Evolutionary conservation across 2,797 vertebrate species (phyloP).

Genomic region (Pangasius djambal): DNA sequence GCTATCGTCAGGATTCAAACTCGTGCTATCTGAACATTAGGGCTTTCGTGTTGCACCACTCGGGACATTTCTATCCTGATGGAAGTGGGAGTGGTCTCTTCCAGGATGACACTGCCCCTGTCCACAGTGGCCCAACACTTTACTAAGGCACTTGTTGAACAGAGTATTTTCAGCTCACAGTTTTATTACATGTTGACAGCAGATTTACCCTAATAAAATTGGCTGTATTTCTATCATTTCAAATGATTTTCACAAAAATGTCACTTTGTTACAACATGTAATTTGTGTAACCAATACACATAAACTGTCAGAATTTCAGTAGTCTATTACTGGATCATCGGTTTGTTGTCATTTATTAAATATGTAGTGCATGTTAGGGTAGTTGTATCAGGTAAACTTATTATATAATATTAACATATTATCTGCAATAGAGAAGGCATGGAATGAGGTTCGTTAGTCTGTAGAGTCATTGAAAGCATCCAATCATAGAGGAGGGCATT

Average conservation of each 20-base stretch:
- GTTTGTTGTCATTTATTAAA: neutral
- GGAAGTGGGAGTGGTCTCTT: neutral
- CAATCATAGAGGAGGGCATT: neutral
- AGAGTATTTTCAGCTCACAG: neutral
- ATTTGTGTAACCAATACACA: neutral
- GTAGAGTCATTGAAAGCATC: neutral
- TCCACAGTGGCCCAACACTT: neutral
- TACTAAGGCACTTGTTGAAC: neutral
- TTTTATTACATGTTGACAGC: neutral
- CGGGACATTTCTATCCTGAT: neutral
- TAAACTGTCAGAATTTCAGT: neutral
- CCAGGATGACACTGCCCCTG: neutral
- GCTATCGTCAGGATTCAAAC: neutral
- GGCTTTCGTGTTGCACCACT: neutral
- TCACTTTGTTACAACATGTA: neutral
- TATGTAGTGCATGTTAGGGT: neutral
- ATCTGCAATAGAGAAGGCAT: neutral
- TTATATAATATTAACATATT: neutral
- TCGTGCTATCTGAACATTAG: neutral
- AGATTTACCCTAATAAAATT: neutral
- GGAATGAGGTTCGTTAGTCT: neutral
- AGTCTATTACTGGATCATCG: neutral
- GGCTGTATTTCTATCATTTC: neutral
- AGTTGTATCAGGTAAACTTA: neutral
- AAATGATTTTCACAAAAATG: neutral